A percentile compares a stretch with the other conserved stretches of the same genome.
These are phyloP conservation scores for Plebejus anna DNA, from an alignment of 2,888 invertebrate genomes.

Conservation along the genomic window DNA sequence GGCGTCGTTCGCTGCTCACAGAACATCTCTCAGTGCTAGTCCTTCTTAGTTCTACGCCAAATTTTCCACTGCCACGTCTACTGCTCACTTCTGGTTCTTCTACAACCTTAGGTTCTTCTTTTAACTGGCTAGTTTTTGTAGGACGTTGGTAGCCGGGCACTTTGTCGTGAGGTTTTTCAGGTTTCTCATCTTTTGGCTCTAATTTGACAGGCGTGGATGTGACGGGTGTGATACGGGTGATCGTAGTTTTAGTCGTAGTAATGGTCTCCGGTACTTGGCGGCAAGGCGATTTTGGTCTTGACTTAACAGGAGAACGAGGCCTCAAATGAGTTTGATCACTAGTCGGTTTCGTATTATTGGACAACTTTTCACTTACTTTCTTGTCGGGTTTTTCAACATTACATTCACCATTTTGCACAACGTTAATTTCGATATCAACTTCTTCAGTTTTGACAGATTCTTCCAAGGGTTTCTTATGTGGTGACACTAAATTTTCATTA, in stretches of 20 bases:
- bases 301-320: constrained; percentile 51
- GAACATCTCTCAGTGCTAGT: constrained; percentile 77
- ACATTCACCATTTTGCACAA: constrained; percentile 44
- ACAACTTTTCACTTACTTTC: constrained; percentile 41
- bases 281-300: constrained; percentile 53
- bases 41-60: constrained; percentile 83
- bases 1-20: constrained; percentile 66
- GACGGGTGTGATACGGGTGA: constrained; percentile 25
- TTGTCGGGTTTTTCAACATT: neutral
- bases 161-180: constrained; percentile 49
- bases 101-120: constrained; percentile 55
- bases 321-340: constrained; percentile 49
- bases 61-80: constrained; percentile 80
- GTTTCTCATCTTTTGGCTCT: constrained; percentile 46
- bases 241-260: constrained; percentile 46
- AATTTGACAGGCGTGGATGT: constrained; percentile 51
- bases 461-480: constrained; percentile 57
- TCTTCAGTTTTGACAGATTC: constrained; percentile 53
- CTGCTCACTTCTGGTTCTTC: constrained; percentile 70
- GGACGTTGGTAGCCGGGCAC: constrained; percentile 61
- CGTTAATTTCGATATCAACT: constrained; percentile 47
- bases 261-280: constrained; percentile 48
- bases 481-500: constrained; percentile 39
- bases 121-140: constrained; percentile 64
- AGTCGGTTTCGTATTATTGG: constrained; percentile 44